These are phyloP conservation scores for Mormoops blainvillei DNA, from an alignment of 2,113 vertebrate species.

Conservation along the genomic window DNA sequence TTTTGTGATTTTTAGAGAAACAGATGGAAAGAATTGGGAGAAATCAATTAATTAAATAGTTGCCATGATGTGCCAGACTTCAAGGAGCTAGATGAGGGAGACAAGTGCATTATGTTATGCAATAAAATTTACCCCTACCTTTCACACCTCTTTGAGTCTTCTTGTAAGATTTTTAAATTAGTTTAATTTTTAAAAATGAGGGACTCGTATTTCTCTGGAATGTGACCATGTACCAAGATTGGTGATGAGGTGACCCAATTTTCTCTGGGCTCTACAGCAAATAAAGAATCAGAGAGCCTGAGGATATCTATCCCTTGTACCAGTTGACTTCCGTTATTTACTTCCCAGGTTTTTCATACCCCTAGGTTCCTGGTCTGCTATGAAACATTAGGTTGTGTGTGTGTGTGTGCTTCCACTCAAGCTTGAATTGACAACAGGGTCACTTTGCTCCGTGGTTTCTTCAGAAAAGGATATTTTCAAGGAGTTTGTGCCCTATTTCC, in stretches of 20 bases:
- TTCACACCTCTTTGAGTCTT: background rate
- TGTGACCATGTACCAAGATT: background rate
- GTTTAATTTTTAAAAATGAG: background rate
- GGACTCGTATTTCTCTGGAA: background rate
- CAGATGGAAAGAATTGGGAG: background rate
- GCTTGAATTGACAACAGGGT: background rate
- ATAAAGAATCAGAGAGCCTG: background rate
- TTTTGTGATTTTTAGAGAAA: background rate
- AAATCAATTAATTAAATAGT: background rate
- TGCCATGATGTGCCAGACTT: background rate
- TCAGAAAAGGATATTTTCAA: background rate
- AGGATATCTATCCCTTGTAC: accelerated
- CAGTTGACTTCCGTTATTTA: background rate
- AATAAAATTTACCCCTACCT: background rate
- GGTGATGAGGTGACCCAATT: background rate
- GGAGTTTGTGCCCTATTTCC: background rate
- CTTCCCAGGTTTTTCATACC: background rate
- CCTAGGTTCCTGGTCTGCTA: background rate
- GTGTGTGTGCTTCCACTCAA: background rate
- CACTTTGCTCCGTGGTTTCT: background rate
- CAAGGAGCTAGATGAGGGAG: background rate
- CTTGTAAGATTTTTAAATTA: background rate
- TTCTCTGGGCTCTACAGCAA: background rate
- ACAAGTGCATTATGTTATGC: background rate
- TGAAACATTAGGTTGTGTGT: background rate